Evolutionary conservation across 1,140 invertebrate genomes (phyloP).

Genomic region (Tetramorium alpestre): DNA sequence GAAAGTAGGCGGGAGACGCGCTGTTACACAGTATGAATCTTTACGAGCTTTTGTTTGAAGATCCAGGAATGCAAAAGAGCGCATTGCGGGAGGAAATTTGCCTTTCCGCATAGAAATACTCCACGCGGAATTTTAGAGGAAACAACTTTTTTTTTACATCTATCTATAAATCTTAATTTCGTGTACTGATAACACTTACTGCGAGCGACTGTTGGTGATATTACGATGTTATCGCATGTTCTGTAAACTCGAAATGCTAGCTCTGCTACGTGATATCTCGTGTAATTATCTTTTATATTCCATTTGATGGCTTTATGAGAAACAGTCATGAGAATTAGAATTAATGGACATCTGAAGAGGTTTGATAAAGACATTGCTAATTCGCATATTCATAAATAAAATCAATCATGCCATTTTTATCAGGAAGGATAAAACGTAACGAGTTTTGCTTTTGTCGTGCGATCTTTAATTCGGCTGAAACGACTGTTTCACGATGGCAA

Average conservation of each 20-base stretch:
- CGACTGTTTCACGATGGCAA: constrained; percentile 26
- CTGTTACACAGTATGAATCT: not conserved
- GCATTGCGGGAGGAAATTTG: not conserved
- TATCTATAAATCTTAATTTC: not conserved
- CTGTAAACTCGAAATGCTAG: not conserved
- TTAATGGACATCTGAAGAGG: not conserved
- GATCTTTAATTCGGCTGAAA: constrained; percentile 14
- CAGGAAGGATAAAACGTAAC: not conserved
- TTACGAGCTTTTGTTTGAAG: constrained; percentile 6
- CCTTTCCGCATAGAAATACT: not conserved
- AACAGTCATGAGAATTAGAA: not conserved
- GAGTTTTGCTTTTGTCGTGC: not conserved
- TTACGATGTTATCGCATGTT: not conserved
- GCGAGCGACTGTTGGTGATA: not conserved
- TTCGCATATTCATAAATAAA: not conserved
- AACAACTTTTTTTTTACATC: not conserved
- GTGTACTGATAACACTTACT: not conserved
- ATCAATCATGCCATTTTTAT: not conserved
- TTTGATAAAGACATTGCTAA: not conserved
- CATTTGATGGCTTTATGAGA: not conserved
- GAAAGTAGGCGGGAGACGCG: not conserved
- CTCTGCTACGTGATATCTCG: not conserved
- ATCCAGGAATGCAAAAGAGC: not conserved
- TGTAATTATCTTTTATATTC: constrained; percentile 17
- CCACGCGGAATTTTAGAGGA: not conserved